Evolutionary conservation across 2,888 invertebrate genomes (phyloP).

Genomic region (Chloroclystis v-ata): DNA sequence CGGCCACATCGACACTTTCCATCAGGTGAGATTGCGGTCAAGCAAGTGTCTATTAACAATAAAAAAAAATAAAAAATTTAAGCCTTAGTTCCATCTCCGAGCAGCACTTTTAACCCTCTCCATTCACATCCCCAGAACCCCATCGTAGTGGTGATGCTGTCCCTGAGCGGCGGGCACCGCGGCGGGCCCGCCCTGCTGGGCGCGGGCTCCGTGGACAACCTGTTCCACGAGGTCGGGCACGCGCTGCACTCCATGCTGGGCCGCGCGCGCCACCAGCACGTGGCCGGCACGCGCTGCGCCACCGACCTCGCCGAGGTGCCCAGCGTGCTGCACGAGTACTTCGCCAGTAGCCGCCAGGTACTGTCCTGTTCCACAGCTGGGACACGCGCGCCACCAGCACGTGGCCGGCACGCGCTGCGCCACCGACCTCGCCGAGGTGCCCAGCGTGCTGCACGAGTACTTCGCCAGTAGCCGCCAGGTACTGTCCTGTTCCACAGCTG

Average conservation of each 20-base stretch:
- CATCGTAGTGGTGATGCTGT: slow-evolving; percentile 95
- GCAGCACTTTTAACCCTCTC: not conserved
- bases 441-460: slow-evolving; percentile 99
- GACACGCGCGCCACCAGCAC: slow-evolving; percentile 91
- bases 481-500: slow-evolving; percentile 80
- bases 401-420: slow-evolving; percentile 97
- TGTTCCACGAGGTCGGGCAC: slow-evolving; percentile 64
- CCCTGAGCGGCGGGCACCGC: slow-evolving; percentile 84
- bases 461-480: slow-evolving; percentile 85
- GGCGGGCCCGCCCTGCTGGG: slow-evolving; percentile 87
- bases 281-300: slow-evolving; percentile 96
- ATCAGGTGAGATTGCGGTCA: too few species aligned
- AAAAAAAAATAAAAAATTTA: too few species aligned
- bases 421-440: slow-evolving; percentile 99
- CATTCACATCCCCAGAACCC: slow-evolving; percentile 89
- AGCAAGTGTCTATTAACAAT: too few species aligned
- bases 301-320: slow-evolving; percentile 99
- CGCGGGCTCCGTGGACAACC: slow-evolving; percentile 93
- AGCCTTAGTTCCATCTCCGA: not conserved
- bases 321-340: slow-evolving; percentile 99
- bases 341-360: slow-evolving; percentile 83
- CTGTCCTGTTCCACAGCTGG: slow-evolving; percentile 79
- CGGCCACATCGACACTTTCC: too few species aligned
- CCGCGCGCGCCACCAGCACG: slow-evolving; percentile 92
- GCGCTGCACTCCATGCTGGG: slow-evolving; percentile 97